Evolutionary conservation across 2,797 vertebrate genomes (phyloP), one percentile per base, ranked within the genome.

Genomic region (Propithecus deckenii): DNA sequence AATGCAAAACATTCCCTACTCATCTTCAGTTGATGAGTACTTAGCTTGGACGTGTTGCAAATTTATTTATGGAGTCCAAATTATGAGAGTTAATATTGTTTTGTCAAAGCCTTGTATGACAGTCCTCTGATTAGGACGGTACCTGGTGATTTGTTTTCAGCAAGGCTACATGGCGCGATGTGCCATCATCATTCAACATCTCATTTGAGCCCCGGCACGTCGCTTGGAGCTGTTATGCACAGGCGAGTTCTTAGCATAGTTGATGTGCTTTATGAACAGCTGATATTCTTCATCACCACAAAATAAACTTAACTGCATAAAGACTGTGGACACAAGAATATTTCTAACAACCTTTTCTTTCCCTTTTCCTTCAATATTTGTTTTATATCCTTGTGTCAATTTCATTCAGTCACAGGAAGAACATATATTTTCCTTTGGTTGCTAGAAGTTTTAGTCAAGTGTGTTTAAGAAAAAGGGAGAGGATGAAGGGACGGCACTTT

Each of bases 61-160:
- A 86, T 81, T 93, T 93, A 86, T 87, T 92, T 94, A 85, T n/a
- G 65, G 80, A 65, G 61, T 84, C n/a, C 71, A 18, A 50, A 90
- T 97, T 48, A 89, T 32, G 89, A 65, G 76, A 65, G 71, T 52
- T 28, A 25, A 71, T 67, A 32, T 32, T 85, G 71, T 92, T 95
- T 81, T 72, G 87, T 95, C 87, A 76, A 41, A 94, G 10, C 69
- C 52, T 67, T 67, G 35, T 69, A 10, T 95, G 95, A 76, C 71
- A 57, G 14, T 79, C 32, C 63, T 55, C 79, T 91, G 91, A 95
- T 95, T 80, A 84, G 79, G 89, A 57, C 15, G 5, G 52, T 28
- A 23, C 23, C 0, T 14, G 79, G 63, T n/a, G 90, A 89, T 94
- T 94, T 50, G 87, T 93, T 97, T 95, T 97, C 91, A 57, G 91